Evolutionary conservation across 2,797 vertebrate genomes (phyloP).

Genomic region (Catamblyrhynchus diadema): DNA sequence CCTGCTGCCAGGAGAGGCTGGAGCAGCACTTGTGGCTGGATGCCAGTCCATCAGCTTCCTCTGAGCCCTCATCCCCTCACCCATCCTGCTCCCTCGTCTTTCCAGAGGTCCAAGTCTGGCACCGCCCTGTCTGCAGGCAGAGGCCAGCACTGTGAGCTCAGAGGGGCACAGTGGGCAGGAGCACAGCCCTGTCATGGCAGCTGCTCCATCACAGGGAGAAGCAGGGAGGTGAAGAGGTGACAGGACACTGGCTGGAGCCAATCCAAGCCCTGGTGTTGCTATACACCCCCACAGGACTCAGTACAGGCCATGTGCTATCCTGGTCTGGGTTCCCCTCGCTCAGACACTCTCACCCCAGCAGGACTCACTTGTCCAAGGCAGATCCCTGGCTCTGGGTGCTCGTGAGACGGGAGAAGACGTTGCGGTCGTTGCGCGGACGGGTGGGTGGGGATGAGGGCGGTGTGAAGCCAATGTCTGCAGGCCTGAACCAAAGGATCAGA

Average conservation of each 20-base stretch:
- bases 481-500: conserved; percentile 70
- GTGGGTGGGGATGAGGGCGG: conserved; percentile 95
- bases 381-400: conserved; percentile 95
- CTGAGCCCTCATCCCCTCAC: neutral
- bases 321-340: neutral
- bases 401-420: conserved; percentile 95
- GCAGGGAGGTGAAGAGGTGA: neutral
- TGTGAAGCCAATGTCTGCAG: conserved; percentile 86
- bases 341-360: neutral
- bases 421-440: conserved; percentile 92
- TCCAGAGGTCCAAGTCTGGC: neutral
- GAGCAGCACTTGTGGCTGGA: neutral
- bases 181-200: neutral
- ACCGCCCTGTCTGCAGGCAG: neutral
- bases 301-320: rapidly evolving
- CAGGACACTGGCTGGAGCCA: neutral
- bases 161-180: neutral
- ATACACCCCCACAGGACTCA: rapidly evolving
- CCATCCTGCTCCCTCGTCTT: neutral
- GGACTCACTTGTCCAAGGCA: conserved; percentile 94
- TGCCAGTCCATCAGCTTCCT: neutral
- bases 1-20: neutral
- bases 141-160: neutral
- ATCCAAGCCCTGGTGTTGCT: neutral
- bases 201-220: neutral